Evolutionary conservation across 64 coral and sea anemone species (phyloP).

Genomic region (Anthopleura sola): DNA sequence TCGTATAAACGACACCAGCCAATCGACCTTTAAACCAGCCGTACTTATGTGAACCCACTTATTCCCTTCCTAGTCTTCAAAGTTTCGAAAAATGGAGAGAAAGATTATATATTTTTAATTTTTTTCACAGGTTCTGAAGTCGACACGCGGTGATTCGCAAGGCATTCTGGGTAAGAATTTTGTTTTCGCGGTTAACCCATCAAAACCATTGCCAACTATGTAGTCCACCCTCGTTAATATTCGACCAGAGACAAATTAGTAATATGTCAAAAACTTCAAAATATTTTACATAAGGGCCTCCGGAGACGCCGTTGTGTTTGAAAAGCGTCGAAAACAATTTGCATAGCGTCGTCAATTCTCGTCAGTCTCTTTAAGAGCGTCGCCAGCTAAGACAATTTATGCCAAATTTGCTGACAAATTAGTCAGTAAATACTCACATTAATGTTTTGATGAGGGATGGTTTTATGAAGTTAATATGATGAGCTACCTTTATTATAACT

Average conservation of each 20-base stretch:
- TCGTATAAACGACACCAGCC: not conserved
- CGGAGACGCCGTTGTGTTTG: too few relatives aligned
- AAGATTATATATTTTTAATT: not conserved
- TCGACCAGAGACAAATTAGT: not conserved
- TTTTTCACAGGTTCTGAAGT: not conserved
- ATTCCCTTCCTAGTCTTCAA: too few relatives aligned
- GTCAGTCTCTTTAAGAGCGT: too few relatives aligned
- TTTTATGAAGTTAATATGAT: not conserved
- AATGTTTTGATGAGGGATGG: not conserved
- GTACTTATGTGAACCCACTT: too few relatives aligned
- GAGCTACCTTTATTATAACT: not conserved
- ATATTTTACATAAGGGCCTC: not conserved
- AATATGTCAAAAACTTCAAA: conserved; percentile 11
- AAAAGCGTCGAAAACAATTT: not conserved
- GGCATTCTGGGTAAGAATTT: not conserved
- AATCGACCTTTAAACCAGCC: too few relatives aligned
- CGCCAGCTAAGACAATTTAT: not conserved
- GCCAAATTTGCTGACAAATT: not conserved
- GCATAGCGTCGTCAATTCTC: too few relatives aligned
- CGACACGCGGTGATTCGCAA: not conserved
- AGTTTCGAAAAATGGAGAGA: not conserved
- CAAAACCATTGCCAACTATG: not conserved
- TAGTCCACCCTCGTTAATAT: not conserved
- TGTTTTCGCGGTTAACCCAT: not conserved
- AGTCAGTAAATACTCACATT: not conserved